These are phyloP conservation scores for Promerops cafer DNA, from an alignment of 2,113 vertebrate species.

Conservation along the genomic window DNA sequence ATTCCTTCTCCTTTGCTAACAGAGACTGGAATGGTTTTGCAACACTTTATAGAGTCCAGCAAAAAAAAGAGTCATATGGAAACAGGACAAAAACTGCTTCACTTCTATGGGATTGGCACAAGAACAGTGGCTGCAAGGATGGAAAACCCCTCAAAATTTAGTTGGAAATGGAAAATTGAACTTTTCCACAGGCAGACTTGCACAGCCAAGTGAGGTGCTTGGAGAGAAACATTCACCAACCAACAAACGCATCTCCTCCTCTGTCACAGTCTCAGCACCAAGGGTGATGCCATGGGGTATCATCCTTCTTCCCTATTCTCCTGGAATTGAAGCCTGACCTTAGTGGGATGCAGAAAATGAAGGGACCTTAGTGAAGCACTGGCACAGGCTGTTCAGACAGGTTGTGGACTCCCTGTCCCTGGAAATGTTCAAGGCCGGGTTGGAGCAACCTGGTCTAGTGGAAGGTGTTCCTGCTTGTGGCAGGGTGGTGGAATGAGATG, in stretches of 20 bases:
- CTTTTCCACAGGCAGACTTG: not conserved
- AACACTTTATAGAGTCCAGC: not conserved
- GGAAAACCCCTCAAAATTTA: not conserved
- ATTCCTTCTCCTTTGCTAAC: not conserved
- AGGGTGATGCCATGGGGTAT: not conserved
- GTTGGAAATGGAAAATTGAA: not conserved
- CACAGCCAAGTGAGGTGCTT: not conserved
- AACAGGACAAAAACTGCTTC: not conserved
- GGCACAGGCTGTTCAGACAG: not conserved
- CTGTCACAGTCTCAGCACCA: rapidly evolving
- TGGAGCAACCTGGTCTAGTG: not conserved
- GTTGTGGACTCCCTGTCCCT: not conserved
- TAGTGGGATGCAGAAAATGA: not conserved
- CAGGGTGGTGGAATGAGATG: not conserved
- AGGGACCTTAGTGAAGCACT: not conserved
- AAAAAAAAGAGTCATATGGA: rapidly evolving
- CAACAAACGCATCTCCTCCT: not conserved
- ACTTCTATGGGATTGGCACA: rapidly evolving
- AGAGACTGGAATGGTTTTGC: not conserved
- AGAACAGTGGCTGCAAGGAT: not conserved
- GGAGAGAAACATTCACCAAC: not conserved
- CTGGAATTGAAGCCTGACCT: rapidly evolving
- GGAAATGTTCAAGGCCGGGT: not conserved
- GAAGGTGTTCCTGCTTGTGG: not conserved
- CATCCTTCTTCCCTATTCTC: not conserved